Evolutionary conservation across 2,113 vertebrate species (phyloP), one percentile per base, ranked within the genome.

Genomic region (Sitta europaea): DNA sequence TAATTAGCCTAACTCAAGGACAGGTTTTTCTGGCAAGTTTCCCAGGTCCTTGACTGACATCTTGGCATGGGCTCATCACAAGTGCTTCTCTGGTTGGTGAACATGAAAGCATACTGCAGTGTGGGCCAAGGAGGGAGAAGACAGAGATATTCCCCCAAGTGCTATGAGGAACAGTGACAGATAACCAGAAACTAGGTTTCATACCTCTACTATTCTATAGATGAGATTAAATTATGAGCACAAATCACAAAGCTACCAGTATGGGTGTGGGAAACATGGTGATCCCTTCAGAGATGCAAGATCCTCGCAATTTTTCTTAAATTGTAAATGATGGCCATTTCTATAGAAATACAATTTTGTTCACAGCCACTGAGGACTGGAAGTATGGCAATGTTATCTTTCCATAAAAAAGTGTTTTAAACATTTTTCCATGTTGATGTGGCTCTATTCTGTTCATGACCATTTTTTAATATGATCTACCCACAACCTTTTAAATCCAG

Each of bases 11-110:
- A 78, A 89, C 51, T 81, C 18, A 82, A 71, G 77, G 87, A 90
- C 77, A 94, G 73, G 1, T 19, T 81, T 96, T 85, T 28, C 38
- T 96, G 92, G 92, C 92, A 87, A 40, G 31, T 61, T 75, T 93
- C 94, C 95, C 57, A 75, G 94, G 53, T 72, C 61, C 74, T 93
- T 93, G 85, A 96, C 47, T 87, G 90, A 90, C 77, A 85, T 74
- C 53, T 90, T 97, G 95, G 92, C 95, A 91, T 81, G 28, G 35
- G 15, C 61, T 96, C 66, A 78, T 95, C 90, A 89, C 43, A 59
- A 91, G 29, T 43, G 48, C 38, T 80, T 94, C 68, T 43, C 35
- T 84, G 57, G 21, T 55, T 61, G 79, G 45, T 61, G 61, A 67
- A 51, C 47, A 65, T 9, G n/a, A 23, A 33, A 48, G 19, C 29